Percentiles rank a stretch among this genome's conserved stretches.
Conservation (phyloP, 2,888 invertebrate species). For the Eubasilissa splendida region DNA sequence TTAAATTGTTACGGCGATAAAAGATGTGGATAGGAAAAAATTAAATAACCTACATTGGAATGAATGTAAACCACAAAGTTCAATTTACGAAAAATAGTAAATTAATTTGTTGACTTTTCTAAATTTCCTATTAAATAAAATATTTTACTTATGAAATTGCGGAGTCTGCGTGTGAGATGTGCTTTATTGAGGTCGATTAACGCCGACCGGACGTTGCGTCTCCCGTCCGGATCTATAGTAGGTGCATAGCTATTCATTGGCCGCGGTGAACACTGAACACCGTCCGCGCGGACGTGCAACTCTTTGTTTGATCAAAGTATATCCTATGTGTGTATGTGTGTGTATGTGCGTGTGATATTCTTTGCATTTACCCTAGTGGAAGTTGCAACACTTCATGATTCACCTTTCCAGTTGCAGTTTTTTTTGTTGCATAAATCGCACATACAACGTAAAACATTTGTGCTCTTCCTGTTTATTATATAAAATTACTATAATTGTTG, state of each 20-base stretch:
- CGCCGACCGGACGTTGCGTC: conserved; percentile 54
- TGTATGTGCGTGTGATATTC: not conserved
- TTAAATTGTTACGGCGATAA: too few species aligned
- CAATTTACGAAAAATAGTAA: too few species aligned
- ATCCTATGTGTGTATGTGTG: too few species aligned
- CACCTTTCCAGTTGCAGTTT: conserved; percentile 13
- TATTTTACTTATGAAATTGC: not conserved
- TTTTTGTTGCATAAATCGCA: not conserved
- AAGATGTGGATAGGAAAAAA: too few species aligned
- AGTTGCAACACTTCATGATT: conserved; percentile 43
- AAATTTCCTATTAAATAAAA: too few species aligned
- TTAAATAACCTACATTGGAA: too few species aligned
- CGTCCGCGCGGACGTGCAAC: conserved; percentile 52
- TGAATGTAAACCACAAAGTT: too few species aligned
- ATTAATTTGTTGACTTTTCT: too few species aligned
- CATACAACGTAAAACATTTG: not conserved
- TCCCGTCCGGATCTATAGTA: conserved; percentile 49
- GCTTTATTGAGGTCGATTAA: not conserved
- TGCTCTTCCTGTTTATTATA: conserved; percentile 47
- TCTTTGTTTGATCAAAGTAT: conserved; percentile 47
- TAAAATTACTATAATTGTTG: conserved; percentile 23
- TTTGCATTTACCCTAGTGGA: conserved; percentile 19
- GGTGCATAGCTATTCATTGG: conserved; percentile 53
- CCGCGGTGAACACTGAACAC: conserved; percentile 49
- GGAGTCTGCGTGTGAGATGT: not conserved